Conservation (phyloP, 92 coral and sea anemone species). For the Zoanthus sansibaricus region DNA sequence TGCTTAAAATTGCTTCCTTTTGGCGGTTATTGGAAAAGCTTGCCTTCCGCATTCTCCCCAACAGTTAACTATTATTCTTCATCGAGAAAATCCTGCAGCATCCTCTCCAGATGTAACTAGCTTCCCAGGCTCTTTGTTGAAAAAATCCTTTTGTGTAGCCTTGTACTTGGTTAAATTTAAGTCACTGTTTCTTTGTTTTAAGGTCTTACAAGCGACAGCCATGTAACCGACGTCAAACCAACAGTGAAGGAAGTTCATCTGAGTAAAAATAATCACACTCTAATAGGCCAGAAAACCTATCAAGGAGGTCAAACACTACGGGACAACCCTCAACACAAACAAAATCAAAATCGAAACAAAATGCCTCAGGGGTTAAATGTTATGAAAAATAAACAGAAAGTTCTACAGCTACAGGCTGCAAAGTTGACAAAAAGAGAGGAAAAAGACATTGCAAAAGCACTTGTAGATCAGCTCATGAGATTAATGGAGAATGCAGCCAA, state of each 20-base stretch:
- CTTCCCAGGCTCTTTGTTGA: no score
- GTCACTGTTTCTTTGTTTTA: background rate
- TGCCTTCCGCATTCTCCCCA: no score
- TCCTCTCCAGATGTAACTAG: no score
- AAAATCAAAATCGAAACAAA: background rate
- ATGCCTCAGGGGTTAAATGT: background rate
- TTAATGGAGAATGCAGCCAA: slow-evolving; percentile 22
- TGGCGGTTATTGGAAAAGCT: no score
- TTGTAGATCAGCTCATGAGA: slow-evolving; percentile 27
- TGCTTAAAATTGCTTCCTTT: no score
- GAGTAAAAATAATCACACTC: background rate
- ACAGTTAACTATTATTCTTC: no score
- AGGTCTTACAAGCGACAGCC: background rate
- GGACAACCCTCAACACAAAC: background rate
- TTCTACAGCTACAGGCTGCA: background rate
- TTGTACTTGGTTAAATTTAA: no score
- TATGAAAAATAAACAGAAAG: background rate
- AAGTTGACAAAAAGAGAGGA: slow-evolving; percentile 7
- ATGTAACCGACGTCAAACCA: background rate
- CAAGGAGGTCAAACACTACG: background rate
- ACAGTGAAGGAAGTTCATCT: background rate
- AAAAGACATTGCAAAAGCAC: slow-evolving; percentile 26
- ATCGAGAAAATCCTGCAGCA: no score
- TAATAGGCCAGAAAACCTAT: background rate
- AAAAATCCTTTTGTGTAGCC: no score